Conservation (phyloP, 1,140 invertebrate genomes). For the Atta texana region DNA sequence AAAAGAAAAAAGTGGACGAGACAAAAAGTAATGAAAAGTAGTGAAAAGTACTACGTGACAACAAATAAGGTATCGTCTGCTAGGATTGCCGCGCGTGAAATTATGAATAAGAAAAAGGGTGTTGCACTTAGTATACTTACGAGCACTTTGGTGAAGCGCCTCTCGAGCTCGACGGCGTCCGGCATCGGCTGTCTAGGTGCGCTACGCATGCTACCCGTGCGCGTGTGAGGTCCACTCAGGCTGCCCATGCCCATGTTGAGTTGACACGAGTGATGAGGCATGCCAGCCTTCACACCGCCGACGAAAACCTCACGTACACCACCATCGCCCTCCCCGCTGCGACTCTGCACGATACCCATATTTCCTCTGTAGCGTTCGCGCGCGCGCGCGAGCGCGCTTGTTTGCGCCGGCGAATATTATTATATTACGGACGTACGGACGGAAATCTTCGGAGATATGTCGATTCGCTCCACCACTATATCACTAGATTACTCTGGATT, state of each 20-base stretch:
- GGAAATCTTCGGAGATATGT: not conserved
- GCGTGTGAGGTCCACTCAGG: conserved; percentile 85
- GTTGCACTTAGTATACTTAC: conserved; percentile 88
- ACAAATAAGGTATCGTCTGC: not conserved
- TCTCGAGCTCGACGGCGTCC: conserved; percentile 94
- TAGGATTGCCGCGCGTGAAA: not conserved
- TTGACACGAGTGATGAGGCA: conserved; percentile 79
- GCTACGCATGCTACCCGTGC: conserved; percentile 91
- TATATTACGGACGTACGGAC: not conserved
- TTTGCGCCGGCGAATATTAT: not conserved
- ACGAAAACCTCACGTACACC: conserved; percentile 78
- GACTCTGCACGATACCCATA: conserved; percentile 84
- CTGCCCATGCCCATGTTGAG: conserved; percentile 79
- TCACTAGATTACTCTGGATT: not conserved
- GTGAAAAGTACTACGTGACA: too few relatives aligned
- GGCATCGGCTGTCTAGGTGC: conserved; percentile 95
- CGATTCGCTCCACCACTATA: not conserved
- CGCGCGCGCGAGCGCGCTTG: not conserved
- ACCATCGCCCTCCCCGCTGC: conserved; percentile 76
- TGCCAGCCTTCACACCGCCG: conserved; percentile 76
- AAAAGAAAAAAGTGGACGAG: too few relatives aligned
- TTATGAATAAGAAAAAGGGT: not conserved
- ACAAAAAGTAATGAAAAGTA: too few relatives aligned
- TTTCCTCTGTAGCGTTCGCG: conserved; percentile 16
- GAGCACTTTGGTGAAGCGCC: conserved; percentile 97